Conservation (phyloP, 2,797 vertebrate genomes). For the Hippocampus kuda region DNA sequence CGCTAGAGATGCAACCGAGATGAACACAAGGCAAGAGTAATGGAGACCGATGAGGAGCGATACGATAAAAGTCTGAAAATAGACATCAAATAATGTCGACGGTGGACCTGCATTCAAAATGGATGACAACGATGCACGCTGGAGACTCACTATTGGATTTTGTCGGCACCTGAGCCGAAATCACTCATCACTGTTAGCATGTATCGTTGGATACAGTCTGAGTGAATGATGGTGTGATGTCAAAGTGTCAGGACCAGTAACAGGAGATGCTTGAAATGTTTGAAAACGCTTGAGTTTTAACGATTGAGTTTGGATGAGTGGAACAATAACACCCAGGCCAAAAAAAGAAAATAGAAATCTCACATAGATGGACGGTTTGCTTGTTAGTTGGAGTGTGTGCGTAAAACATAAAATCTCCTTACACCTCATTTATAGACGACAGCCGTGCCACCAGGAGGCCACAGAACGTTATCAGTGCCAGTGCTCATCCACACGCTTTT, state of each 20-base stretch:
- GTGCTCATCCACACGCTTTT: too few species aligned
- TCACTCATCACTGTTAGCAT: slow-evolving; percentile 22
- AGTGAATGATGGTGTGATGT: not conserved
- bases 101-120: slow-evolving; percentile 17
- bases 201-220: not conserved
- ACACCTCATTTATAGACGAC: too few species aligned
- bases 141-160: slow-evolving; percentile 13
- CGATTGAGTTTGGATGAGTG: not conserved
- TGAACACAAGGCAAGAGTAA: slow-evolving; percentile 21
- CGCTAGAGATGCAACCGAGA: slow-evolving; percentile 29
- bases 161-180: slow-evolving; percentile 18
- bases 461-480: too few species aligned
- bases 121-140: slow-evolving; percentile 7
- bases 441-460: too few species aligned
- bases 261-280: not conserved
- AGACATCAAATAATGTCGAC: slow-evolving; percentile 27
- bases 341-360: too few species aligned
- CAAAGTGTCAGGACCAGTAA: not conserved
- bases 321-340: too few species aligned
- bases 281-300: not conserved
- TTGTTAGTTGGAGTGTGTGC: too few species aligned
- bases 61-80: slow-evolving; percentile 27
- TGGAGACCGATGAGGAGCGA: slow-evolving; percentile 32
- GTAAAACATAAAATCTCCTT: too few species aligned
- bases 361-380: too few species aligned